phyloP scores from a whole-genome alignment of 2,888 invertebrate genomes.

The Lordiphosa fenestrarum region DNA sequence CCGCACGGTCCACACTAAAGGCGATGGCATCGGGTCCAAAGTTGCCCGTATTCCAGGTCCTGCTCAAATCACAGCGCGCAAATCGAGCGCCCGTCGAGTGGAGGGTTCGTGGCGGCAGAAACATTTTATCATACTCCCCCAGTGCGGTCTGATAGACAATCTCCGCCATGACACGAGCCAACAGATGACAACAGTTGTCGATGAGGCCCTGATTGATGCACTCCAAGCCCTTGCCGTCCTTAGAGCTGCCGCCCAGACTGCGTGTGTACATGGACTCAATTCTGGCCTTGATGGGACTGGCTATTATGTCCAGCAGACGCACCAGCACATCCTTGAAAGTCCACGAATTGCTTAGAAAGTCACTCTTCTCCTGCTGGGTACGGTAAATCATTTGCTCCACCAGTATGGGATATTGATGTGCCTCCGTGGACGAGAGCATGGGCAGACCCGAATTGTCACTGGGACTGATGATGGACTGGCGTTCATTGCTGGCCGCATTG shows the following conservation, averaged over 20 bases:
- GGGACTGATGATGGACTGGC: slow-evolving; percentile 83
- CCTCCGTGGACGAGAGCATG: slow-evolving; percentile 84
- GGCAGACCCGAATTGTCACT: slow-evolving; percentile 86
- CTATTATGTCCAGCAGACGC: slow-evolving; percentile 89
- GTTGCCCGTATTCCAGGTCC: slow-evolving; percentile 98
- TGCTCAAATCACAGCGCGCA: slow-evolving; percentile 91
- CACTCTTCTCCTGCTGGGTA: slow-evolving; percentile 81
- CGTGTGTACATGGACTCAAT: slow-evolving; percentile 79
- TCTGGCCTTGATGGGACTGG: slow-evolving; percentile 86
- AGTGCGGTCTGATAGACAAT: slow-evolving; percentile 89
- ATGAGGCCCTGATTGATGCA: slow-evolving; percentile 82
- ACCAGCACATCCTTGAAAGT: slow-evolving; percentile 90
- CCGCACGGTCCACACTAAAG: slow-evolving; percentile 94
- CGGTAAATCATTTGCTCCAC: slow-evolving; percentile 90
- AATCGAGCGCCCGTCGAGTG: slow-evolving; percentile 94
- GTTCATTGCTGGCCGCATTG: slow-evolving; percentile 74
- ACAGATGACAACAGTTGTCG: slow-evolving; percentile 87
- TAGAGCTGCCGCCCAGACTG: slow-evolving; percentile 79
- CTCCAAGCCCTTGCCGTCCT: slow-evolving; percentile 62
- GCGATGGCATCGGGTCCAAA: slow-evolving; percentile 98
- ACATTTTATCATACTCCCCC: slow-evolving; percentile 82
- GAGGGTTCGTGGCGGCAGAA: slow-evolving; percentile 85
- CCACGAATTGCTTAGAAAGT: slow-evolving; percentile 79
- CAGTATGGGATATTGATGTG: slow-evolving; percentile 87
- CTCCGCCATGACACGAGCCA: slow-evolving; percentile 93